A percentile compares a stretch with the other conserved stretches of the same genome.
phyloP scores from a whole-genome alignment of 2,888 invertebrate genomes.

The Drosophila subsilvestris region DNA sequence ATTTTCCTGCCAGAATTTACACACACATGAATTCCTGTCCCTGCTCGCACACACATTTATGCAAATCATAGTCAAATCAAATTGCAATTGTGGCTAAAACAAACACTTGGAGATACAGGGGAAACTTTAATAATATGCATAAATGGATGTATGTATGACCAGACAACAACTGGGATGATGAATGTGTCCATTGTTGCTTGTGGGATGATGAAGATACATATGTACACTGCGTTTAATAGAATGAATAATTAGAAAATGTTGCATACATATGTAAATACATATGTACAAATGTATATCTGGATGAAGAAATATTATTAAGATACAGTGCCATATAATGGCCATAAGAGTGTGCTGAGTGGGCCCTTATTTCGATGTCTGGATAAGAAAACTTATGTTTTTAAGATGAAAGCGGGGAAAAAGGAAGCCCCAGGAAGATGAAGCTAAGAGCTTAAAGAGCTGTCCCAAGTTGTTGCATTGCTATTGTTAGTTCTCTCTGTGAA shows the following conservation, averaged over 20 bases:
- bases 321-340: neutral
- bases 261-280: no score
- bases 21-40: neutral
- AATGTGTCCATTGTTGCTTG: neutral
- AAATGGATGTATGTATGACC: neutral
- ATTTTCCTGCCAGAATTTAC: neutral
- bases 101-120: conserved; percentile 5
- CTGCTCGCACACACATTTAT: conserved; percentile 25
- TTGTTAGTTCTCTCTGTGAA: neutral
- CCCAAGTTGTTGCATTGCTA: neutral
- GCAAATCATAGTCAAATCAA: conserved; percentile 59
- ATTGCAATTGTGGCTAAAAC: conserved; percentile 45
- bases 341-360: neutral
- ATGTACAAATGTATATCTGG: conserved; percentile 5
- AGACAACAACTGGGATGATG: neutral
- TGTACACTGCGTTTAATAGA: conserved; percentile 6
- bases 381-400: neutral
- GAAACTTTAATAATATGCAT: conserved; percentile 17
- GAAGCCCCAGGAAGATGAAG: neutral
- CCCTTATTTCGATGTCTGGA: no score
- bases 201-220: neutral
- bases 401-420: neutral
- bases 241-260: conserved; percentile 18
- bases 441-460: neutral
- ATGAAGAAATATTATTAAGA: neutral